Base-by-base conservation (phyloP, 2,888 invertebrate species). In the Meliscaeva auricollis region DNA sequence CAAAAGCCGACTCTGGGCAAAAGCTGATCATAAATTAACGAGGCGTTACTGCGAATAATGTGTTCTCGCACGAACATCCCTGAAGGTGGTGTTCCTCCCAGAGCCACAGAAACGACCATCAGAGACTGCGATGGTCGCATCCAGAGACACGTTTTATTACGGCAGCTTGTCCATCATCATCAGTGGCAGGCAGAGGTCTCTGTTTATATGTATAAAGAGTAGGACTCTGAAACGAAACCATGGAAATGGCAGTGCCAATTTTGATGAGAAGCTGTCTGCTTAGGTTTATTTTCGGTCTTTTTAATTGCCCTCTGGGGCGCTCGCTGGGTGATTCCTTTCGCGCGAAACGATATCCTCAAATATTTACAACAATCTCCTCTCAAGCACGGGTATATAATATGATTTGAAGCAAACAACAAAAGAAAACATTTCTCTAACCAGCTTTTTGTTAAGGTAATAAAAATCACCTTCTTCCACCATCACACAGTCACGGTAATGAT, bases 11-110 rank as follows among this genome's bases (percentile, higher is more conserved):
- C 46, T 72, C n/a, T n/a, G n/a, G n/a, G n/a, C n/a, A n/a, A 69
- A 77, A 85, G 68, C 69, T 81, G 85, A 85, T 85, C 85, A 85
- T 85, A 85, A 85, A 85, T 85, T 85, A 85, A 85, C 85, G 64
- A 85, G 85, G 76, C 81, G 85, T 81, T 85, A 77, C 85, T 76
- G 85, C 85, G 85, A 85, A 80, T 85, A 81, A 85, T 80, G 77
- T 77, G 81, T 85, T 81, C 81, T 85, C 76, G 81, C 85, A 85
- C 85, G 85, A 80, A 81, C 73, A 81, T 81, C 72, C 81, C 80
- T 81, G 54, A 81, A 85, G 81, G 81, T 73, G 81, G 68, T 81
- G 81, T 81, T 64, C 46, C 76, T 73, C 85, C 56, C 85, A 79
- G 66, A 58, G 7, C 20, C 38, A 32, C 30, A 54, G 17, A 41